Percentiles rank a stretch among this genome's conserved stretches.
Conservation (phyloP, 2,113 vertebrate species). For the Phyllostomus hastatus region DNA sequence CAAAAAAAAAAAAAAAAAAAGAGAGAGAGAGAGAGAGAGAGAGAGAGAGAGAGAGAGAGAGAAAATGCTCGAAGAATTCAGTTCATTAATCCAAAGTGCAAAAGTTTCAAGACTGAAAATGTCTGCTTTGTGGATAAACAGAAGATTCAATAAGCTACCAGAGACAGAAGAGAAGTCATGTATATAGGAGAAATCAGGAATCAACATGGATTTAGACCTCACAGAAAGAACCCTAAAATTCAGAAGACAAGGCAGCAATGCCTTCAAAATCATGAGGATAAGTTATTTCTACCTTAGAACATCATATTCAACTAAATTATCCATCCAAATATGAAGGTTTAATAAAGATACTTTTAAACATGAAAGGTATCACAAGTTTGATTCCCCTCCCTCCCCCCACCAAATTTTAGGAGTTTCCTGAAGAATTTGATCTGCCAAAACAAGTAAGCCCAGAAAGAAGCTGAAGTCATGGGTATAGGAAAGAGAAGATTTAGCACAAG, state of each 20-base stretch:
- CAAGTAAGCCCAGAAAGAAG: neutral
- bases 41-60: no score
- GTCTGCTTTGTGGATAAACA: neutral
- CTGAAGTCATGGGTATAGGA: neutral
- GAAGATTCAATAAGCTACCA: neutral
- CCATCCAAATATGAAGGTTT: neutral
- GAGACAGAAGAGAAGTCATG: neutral
- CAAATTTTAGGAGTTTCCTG: neutral
- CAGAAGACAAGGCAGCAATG: neutral
- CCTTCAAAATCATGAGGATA: neutral
- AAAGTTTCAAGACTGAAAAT: neutral
- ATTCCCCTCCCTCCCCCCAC: neutral
- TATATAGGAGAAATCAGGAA: neutral
- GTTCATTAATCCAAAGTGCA: neutral
- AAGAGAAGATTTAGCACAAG: neutral
- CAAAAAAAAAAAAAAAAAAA: no score
- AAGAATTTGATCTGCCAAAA: neutral
- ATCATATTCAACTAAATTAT: neutral
- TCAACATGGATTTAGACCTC: neutral
- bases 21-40: no score
- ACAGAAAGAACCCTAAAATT: neutral
- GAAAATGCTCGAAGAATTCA: neutral
- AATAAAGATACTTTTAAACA: neutral
- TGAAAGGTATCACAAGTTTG: neutral
- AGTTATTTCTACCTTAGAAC: neutral